A percentile compares a stretch with the other conserved stretches of the same genome.
phyloP scores from a whole-genome alignment of 2,888 invertebrate species.

The Emmelina monodactyla region DNA sequence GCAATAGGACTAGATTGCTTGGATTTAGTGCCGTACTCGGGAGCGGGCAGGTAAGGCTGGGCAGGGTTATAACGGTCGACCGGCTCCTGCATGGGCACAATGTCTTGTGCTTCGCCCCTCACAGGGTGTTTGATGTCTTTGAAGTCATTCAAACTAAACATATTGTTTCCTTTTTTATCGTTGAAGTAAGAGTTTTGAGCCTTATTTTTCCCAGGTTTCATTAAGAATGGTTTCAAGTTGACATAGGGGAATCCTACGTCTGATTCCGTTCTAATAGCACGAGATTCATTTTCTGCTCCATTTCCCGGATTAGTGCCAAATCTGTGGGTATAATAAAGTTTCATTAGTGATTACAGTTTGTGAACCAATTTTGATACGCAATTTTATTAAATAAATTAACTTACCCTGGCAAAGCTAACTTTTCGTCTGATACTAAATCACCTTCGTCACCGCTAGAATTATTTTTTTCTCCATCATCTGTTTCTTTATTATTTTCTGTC shows the following conservation, averaged over 20 bases:
- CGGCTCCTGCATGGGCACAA: conserved; percentile 25
- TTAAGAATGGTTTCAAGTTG: conserved; percentile 50
- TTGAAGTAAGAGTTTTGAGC: conserved; percentile 22
- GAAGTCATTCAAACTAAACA: conserved; percentile 43
- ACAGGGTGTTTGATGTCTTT: conserved; percentile 40
- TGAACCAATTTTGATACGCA: neutral
- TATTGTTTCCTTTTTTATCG: conserved; percentile 37
- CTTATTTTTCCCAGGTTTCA: conserved; percentile 36
- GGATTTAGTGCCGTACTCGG: conserved; percentile 36
- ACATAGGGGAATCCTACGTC: conserved; percentile 51
- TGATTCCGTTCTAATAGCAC: conserved; percentile 50
- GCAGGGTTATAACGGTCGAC: conserved; percentile 60
- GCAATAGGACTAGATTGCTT: conserved; percentile 29
- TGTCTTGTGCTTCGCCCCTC: conserved; percentile 51
- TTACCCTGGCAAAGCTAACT: conserved; percentile 54
- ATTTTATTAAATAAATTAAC: conserved; percentile 11
- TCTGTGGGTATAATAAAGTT: conserved; percentile 22
- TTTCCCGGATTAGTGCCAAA: conserved; percentile 44
- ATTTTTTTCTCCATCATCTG: conserved; percentile 12
- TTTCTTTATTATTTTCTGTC: conserved; percentile 17
- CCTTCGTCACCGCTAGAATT: conserved; percentile 15
- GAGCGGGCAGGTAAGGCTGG: conserved; percentile 48
- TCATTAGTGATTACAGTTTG: neutral
- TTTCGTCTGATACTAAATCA: conserved; percentile 26
- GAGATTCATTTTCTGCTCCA: conserved; percentile 53